These are phyloP conservation scores for Nematolebias whitei DNA, from an alignment of 2,113 vertebrate genomes.

Conservation along the genomic window DNA sequence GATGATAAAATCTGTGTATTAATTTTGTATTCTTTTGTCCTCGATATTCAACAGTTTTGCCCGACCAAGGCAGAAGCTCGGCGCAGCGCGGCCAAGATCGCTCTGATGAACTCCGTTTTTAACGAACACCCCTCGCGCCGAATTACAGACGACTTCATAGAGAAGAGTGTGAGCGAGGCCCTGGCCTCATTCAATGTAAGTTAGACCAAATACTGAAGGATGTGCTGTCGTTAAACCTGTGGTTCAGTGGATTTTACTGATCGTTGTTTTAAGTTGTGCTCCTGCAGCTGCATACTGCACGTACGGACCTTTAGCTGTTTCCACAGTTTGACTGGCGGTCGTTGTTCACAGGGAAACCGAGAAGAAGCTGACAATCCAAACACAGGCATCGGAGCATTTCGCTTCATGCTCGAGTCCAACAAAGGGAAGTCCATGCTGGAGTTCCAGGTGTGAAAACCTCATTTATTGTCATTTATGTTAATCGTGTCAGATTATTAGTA, in stretches of 20 bases:
- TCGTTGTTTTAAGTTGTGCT: background rate
- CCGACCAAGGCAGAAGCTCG: conserved; percentile 96
- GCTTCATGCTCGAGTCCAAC: conserved; percentile 99
- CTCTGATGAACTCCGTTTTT: conserved; percentile 97
- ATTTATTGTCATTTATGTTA: background rate
- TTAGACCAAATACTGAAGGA: background rate
- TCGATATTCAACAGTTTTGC: conserved; percentile 85
- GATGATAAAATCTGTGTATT: no score
- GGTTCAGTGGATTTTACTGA: background rate
- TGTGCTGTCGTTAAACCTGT: background rate
- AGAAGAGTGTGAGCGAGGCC: conserved; percentile 96
- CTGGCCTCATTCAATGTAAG: conserved; percentile 95
- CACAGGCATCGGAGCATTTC: conserved; percentile 95
- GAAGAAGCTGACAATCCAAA: conserved; percentile 96
- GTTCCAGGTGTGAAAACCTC: conserved; percentile 87
- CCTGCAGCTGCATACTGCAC: no score
- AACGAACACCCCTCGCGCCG: conserved; percentile 96
- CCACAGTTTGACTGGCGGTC: background rate
- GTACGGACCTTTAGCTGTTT: no score
- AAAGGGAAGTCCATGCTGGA: conserved; percentile 99
- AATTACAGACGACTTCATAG: conserved; percentile 96
- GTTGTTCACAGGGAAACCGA: conserved; percentile 85
- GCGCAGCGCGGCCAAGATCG: conserved; percentile 95
- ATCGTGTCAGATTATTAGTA: background rate
- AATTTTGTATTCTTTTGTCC: no score